These are phyloP conservation scores for Meandrusa payeni DNA, from an alignment of 2,888 invertebrate species.

Conservation along the genomic window DNA sequence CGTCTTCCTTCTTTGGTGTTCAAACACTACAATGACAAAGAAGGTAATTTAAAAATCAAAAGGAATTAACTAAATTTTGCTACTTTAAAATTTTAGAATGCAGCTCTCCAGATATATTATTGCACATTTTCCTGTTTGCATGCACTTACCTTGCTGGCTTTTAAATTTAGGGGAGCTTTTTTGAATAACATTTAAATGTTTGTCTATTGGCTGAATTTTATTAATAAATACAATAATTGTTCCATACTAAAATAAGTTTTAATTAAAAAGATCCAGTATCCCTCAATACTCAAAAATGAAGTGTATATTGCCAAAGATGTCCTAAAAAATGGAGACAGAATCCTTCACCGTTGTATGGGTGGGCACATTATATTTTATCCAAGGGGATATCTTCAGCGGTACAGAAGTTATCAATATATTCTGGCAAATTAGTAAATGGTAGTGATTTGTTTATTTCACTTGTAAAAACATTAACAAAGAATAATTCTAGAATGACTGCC, in stretches of 20 bases:
- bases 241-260: slow-evolving; percentile 32
- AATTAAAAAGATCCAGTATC: slow-evolving; percentile 42
- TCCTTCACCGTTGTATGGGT: too few relatives aligned
- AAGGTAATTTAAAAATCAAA: slow-evolving; percentile 31
- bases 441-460: too few relatives aligned
- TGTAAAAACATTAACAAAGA: too few relatives aligned
- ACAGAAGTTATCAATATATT: too few relatives aligned
- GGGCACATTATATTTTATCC: too few relatives aligned
- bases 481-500: too few relatives aligned
- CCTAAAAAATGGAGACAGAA: too few relatives aligned
- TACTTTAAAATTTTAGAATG: slow-evolving; percentile 44
- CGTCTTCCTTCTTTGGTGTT: slow-evolving; percentile 57
- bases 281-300: too few relatives aligned
- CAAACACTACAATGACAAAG: slow-evolving; percentile 37
- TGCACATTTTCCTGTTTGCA: slow-evolving; percentile 69
- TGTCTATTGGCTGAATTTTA: slow-evolving; percentile 67
- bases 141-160: slow-evolving; percentile 67
- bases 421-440: too few relatives aligned
- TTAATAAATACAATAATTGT: slow-evolving; percentile 31
- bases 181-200: slow-evolving; percentile 46
- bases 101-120: slow-evolving; percentile 59
- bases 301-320: too few relatives aligned
- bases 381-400: too few relatives aligned
- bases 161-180: slow-evolving; percentile 60
- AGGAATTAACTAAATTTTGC: slow-evolving; percentile 31